A percentile compares a stretch with the other conserved stretches of the same genome.
Conservation (phyloP, 2,797 vertebrate genomes). For the Girardinus metallicus region DNA sequence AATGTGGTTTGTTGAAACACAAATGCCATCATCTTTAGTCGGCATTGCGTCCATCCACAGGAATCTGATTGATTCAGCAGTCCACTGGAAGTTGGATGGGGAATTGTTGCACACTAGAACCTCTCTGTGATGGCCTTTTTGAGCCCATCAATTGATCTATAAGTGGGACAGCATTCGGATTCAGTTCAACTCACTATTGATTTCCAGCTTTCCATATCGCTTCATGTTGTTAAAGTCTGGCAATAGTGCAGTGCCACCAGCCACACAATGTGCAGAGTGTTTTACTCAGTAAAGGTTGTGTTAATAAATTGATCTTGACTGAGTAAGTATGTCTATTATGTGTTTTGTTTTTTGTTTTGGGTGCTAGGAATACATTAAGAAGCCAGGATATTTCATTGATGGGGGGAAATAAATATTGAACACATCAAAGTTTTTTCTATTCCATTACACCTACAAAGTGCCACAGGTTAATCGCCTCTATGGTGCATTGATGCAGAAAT, state of each 20-base stretch:
- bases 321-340: background rate
- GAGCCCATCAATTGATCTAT: constrained; percentile 66
- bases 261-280: background rate
- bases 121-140: constrained; percentile 56
- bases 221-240: constrained; percentile 32
- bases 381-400: background rate
- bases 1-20: constrained; percentile 53
- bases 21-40: constrained; percentile 44
- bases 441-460: no score
- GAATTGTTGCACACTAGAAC: constrained; percentile 52
- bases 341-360: background rate
- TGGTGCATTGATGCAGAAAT: no score
- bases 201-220: constrained; percentile 42
- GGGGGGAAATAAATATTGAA: background rate
- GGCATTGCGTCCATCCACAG: constrained; percentile 42
- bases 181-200: constrained; percentile 65
- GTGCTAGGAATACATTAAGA: constrained; percentile 5
- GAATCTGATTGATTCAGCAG: constrained; percentile 57
- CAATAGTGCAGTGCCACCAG: constrained; percentile 15
- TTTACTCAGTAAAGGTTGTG: background rate
- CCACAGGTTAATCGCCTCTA: no score
- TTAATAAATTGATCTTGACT: background rate
- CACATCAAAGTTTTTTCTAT: background rate
- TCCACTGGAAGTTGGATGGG: constrained; percentile 41
- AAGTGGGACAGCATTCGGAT: constrained; percentile 63